Conservation (phyloP, 37 sponge, comb jelly and placozoan species). For the Eunapius fragilis region DNA sequence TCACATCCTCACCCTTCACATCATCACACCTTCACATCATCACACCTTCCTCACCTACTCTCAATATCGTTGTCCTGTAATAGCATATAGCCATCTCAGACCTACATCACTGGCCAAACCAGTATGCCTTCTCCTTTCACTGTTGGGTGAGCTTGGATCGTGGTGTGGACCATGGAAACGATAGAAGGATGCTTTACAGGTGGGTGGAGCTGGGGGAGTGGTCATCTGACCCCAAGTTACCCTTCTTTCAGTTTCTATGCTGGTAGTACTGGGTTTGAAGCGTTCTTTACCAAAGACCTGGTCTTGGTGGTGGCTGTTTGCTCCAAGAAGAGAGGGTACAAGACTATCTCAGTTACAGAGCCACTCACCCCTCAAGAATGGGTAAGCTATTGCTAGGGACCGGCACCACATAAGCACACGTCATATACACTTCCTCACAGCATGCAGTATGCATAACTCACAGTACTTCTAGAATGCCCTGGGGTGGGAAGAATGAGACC, state of each 20-base stretch:
- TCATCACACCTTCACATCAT: constrained; percentile 6
- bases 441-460: too few relatives aligned
- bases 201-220: not conserved
- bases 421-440: too few relatives aligned
- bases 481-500: too few relatives aligned
- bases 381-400: not conserved
- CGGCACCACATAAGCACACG: too few relatives aligned
- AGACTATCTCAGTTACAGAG: not conserved
- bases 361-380: not conserved
- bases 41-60: constrained; percentile 17
- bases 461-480: too few relatives aligned
- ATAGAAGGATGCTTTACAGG: not conserved
- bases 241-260: constrained; percentile 73
- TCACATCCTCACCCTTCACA: not conserved
- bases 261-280: constrained; percentile 84
- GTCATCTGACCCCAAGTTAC: not conserved
- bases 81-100: constrained; percentile 15
- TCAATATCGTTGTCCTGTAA: constrained; percentile 9
- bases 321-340: constrained; percentile 46
- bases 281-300: constrained; percentile 75
- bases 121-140: constrained; percentile 1
- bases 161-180: not conserved
- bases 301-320: constrained; percentile 77
- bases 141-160: constrained; percentile 7
- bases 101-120: constrained; percentile 5